These are phyloP conservation scores for Diplogasteroides magnus DNA, from an alignment of 1,140 invertebrate species.

Conservation along the genomic window DNA sequence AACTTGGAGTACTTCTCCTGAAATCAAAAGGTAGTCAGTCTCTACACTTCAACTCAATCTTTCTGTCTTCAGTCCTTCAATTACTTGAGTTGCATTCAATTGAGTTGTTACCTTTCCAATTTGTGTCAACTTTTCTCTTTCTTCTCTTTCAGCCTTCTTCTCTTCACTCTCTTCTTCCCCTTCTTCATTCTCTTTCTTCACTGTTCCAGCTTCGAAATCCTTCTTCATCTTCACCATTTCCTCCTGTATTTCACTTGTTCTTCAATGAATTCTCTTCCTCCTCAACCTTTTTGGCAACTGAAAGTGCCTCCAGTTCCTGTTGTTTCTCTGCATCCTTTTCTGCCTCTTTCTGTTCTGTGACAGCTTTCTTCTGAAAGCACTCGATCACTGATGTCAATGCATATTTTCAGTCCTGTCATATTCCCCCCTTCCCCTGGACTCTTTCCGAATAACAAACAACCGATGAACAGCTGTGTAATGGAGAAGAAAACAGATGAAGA, in stretches of 20 bases:
- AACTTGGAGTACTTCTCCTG: conserved; percentile 41
- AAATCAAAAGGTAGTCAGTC: conserved; percentile 8
- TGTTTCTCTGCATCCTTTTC: conserved; percentile 47
- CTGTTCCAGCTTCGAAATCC: conserved; percentile 25
- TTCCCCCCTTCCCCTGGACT: conserved; percentile 2
- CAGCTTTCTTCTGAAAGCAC: conserved; percentile 42
- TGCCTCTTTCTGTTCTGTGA: conserved; percentile 34
- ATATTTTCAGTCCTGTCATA: not conserved
- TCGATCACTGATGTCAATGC: not conserved
- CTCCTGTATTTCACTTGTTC: conserved; percentile 8
- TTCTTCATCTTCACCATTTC: conserved; percentile 11
- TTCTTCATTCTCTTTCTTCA: conserved; percentile 14
- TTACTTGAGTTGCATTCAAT: no score
- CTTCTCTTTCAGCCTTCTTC: conserved; percentile 25
- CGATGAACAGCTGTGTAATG: no score
- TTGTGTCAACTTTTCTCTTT: conserved; percentile 35
- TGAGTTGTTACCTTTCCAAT: conserved; percentile 39
- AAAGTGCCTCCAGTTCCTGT: conserved; percentile 32
- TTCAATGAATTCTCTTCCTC: conserved; percentile 34
- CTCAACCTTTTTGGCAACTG: conserved; percentile 49
- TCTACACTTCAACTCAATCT: not conserved
- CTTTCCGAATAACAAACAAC: not conserved
- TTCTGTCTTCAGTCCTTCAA: conserved; percentile 2
- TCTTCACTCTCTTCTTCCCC: conserved; percentile 15
- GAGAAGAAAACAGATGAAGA: no score